Conservation (phyloP, 2,797 vertebrate genomes). For the Anguilla megastoma region DNA sequence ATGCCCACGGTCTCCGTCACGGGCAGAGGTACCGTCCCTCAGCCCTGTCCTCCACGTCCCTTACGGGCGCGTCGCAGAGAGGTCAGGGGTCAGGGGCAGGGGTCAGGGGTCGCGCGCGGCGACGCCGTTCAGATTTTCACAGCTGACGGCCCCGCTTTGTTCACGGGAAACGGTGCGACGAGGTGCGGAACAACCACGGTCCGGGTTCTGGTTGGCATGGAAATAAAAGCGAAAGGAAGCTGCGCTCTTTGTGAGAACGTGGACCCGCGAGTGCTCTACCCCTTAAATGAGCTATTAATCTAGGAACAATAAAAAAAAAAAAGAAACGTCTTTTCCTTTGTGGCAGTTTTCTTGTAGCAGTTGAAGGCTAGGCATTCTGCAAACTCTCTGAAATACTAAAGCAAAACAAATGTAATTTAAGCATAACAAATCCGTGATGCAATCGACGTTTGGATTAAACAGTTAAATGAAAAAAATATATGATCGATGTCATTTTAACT, state of each 20-base stretch:
- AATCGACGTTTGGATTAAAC: background rate
- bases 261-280: background rate
- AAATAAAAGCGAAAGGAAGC: background rate
- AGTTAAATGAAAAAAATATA: background rate
- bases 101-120: background rate
- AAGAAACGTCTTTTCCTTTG: background rate
- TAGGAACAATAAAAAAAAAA: background rate
- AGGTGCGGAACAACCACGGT: background rate
- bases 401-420: background rate
- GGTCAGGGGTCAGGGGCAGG: background rate
- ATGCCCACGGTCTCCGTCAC: background rate
- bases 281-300: background rate
- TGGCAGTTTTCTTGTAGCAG: background rate
- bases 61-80: background rate
- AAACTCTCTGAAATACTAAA: background rate
- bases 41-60: background rate
- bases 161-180: background rate
- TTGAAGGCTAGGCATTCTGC: background rate
- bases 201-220: background rate
- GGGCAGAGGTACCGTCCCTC: background rate
- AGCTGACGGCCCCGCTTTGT: background rate
- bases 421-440: background rate
- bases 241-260: background rate
- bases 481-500: background rate
- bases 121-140: background rate